Base-by-base conservation (phyloP, 2,888 invertebrate genomes). In the Ischnura elegans region DNA sequence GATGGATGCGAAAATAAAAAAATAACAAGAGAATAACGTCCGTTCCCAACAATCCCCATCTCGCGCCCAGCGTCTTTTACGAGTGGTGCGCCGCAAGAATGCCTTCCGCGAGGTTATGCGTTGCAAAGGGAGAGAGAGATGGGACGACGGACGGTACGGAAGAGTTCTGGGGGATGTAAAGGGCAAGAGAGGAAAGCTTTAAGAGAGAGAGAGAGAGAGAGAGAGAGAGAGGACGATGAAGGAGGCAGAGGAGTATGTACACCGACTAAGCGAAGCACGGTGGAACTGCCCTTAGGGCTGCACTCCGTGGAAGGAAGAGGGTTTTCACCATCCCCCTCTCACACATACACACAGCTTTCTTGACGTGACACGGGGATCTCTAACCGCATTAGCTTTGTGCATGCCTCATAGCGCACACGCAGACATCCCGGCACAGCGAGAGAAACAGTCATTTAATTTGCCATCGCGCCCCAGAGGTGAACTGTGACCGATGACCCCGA, bases 371-470 rank as follows among this genome's bases (percentile, higher is more conserved):
- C 87, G 36, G 87, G 87, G 55, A 55, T 55, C 46, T 55, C 42
- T 45, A 90, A 90, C 90, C 90, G 90, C 90, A 90, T 90, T 90
- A 90, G 90, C 90, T 25, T 43, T 90, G 42, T 21, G 36, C 87
- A 55, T 42, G 36, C 55, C 25, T 55, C 90, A 86, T 46, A 46
- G 86, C 10, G 46, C 86, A 45, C 43, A 86, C 42, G 19, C 61
- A 61, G 61, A 76, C 76, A 76, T 36, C 76, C 6, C 36, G 76
- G 29, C 29, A 76, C 76, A 51, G 36, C 51, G 36, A 42, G 61
- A 90, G 43, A 21, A 61, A 55, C 55, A 90, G 43, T 66, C 43
- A 61, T 90, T 90, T 90, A 90, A 90, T 90, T 90, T 90, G 42
- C 55, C 90, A 61, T 43, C 43, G 61, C 16, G 66, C 61, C 55